Evolutionary conservation across 2,113 vertebrate genomes (phyloP), one percentile per base, ranked within the genome.

Genomic region (Misgurnus mizolepis): DNA sequence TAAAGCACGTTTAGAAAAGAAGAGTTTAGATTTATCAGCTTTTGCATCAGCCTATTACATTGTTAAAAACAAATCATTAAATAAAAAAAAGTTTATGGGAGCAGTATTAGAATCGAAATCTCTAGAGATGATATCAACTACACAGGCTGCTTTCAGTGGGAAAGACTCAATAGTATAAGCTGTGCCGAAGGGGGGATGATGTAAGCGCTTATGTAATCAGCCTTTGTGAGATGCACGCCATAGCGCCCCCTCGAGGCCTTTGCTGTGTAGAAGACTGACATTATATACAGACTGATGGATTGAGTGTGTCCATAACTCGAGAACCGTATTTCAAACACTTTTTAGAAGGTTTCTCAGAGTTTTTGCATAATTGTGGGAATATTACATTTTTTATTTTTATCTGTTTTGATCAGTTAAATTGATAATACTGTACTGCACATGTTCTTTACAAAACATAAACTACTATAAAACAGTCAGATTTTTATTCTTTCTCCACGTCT

Each of bases 131-230:
- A 62, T 76, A 50, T 76, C 45, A 53, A 18, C 12, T 66, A 53
- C 61, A 66, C 17, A 47, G 41, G 47, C 61, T 66, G 47, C 50
- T 77, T 77, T 77, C 27, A 53, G 75, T 10, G 27, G 15, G 64
- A 77, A 66, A 55, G 47, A 53, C 75, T 77, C 45, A 66, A 40
- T 66, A 62, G 61, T 66, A 55, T 66, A 77, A 81, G 4, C 47
- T 70, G 61, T 62, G 82, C 81, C 14, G 58, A 69, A 47, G 76
- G 66, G 40, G 43, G 62, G 86, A 79, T 91, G 90, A 92, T 88
- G 90, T 91, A 91, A 91, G 85, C 60, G 43, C 79, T 92, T 91
- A 87, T 86, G 85, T 86, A 92, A 91, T 89, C 84, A 80, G 73
- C 41, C 74, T 67, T 83, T 79, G 81, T 84, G 75, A 77, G 69